These are phyloP conservation scores for Platycercus adscitus DNA, from an alignment of 2,113 vertebrate genomes.

Conservation along the genomic window DNA sequence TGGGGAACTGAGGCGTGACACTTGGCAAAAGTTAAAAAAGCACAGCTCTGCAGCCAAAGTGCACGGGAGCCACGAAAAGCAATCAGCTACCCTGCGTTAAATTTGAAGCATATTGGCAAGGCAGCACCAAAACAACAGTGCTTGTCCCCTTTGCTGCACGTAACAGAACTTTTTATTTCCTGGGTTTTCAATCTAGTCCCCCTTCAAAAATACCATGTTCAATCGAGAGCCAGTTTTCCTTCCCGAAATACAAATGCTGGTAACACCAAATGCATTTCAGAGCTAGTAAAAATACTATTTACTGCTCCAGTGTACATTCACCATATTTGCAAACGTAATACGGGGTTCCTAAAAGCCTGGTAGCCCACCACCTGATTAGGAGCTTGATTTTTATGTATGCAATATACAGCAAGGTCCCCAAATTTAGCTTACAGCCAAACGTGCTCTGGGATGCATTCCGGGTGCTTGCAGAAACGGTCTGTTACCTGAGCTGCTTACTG, in stretches of 20 bases:
- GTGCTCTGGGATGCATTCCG: background rate
- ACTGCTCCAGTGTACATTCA: background rate
- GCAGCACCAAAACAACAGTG: background rate
- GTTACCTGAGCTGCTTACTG: no score
- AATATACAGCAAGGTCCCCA: no score
- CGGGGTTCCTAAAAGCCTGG: background rate
- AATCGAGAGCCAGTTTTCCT: background rate
- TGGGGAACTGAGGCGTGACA: background rate
- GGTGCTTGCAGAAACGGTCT: background rate
- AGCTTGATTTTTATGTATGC: background rate
- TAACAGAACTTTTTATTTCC: background rate
- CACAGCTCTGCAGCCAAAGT: background rate
- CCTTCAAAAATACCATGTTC: background rate
- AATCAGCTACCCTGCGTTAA: background rate
- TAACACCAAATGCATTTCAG: background rate
- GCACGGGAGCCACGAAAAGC: background rate
- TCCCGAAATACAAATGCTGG: background rate
- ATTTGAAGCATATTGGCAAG: background rate
- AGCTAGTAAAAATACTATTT: background rate
- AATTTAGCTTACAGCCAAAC: rapidly evolving
- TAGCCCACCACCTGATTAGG: background rate
- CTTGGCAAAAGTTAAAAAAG: background rate
- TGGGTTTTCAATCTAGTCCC: background rate
- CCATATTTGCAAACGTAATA: background rate
- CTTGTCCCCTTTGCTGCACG: no score